Evolutionary conservation across 2,113 vertebrate species (phyloP).

Genomic region (Brachypteracias leptosomus): DNA sequence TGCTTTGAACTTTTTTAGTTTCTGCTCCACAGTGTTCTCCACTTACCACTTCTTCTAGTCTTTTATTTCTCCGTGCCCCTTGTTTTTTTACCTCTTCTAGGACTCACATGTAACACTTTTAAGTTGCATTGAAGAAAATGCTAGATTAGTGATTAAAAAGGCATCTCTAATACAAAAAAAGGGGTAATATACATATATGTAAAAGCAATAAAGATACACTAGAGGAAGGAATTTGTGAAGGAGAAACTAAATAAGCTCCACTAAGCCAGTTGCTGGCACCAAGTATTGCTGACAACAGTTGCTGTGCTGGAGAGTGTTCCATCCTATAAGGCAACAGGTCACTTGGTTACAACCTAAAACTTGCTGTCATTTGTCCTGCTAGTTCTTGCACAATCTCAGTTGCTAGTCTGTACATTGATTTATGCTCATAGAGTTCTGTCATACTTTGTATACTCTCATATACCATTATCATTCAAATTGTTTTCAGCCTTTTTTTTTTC

Average conservation of each 20-base stretch:
- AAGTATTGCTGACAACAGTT: background rate
- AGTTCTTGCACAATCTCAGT: background rate
- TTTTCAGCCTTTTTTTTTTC: background rate
- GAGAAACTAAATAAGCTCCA: background rate
- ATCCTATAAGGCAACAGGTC: background rate
- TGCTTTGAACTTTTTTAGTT: background rate
- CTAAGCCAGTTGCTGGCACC: background rate
- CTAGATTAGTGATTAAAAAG: background rate
- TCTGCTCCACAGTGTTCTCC: background rate
- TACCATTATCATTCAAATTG: background rate
- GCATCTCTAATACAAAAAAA: background rate
- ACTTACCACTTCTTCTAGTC: background rate
- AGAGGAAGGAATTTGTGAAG: background rate
- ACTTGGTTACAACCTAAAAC: background rate
- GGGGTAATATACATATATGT: background rate
- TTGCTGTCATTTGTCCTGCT: background rate
- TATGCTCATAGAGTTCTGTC: background rate
- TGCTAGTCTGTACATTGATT: background rate
- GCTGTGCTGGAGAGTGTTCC: background rate
- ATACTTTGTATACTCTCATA: background rate
- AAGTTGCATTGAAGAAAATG: background rate
- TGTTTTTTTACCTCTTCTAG: background rate
- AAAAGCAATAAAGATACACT: background rate
- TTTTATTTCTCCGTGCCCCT: background rate
- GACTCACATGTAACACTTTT: background rate